Evolutionary conservation across 2,888 invertebrate species (phyloP), one percentile per base, ranked within the genome.

Genomic region (Drosophila suboccidentalis): DNA sequence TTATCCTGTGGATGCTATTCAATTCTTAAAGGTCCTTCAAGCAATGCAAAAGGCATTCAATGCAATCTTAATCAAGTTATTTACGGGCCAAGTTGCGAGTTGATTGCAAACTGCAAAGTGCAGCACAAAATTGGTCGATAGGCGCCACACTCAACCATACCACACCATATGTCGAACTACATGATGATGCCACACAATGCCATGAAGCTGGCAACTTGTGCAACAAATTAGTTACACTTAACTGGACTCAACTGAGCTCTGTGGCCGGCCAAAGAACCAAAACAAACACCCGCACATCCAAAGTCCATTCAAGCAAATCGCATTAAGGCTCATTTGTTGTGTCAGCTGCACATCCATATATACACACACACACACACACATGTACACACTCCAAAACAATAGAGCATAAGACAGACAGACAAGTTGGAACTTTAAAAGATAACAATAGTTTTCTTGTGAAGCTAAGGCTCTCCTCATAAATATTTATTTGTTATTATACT

Each of bases 311-410:
- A 87, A 82, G 80, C 90, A 80, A 80, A 90, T 84, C 87, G 85
- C 86, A 90, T 90, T 89, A 86, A 82, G 88, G 80, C 85, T 90
- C 88, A 91, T 91, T 91, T 91, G 91, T 91, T 91, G 82, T 91
- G 89, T 84, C 91, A 90, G 91, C 90, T 90, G 91, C 77, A 90
- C 73, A 55, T 38, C 34, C 47, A 43, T 43, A 19, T 34, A 10
- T 34, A 54, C 39, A 44, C 26, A 43, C 17, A 22, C 55, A 51
- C 43, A 59, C 38, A 26, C 55, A 70, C 51, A 47, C 36, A 19
- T 22, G 3, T 43, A 54, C 38, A 50, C 34, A 47, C 32, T 26
- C 22, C 29, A 6, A 39, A 62, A 67, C 68, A 77, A 50, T 55
- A 60, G 58, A 63, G 13, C 67, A 68, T 47, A 58, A 67, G 58